phyloP scores from a whole-genome alignment of 1,140 invertebrate genomes.

The Varroa destructor region DNA sequence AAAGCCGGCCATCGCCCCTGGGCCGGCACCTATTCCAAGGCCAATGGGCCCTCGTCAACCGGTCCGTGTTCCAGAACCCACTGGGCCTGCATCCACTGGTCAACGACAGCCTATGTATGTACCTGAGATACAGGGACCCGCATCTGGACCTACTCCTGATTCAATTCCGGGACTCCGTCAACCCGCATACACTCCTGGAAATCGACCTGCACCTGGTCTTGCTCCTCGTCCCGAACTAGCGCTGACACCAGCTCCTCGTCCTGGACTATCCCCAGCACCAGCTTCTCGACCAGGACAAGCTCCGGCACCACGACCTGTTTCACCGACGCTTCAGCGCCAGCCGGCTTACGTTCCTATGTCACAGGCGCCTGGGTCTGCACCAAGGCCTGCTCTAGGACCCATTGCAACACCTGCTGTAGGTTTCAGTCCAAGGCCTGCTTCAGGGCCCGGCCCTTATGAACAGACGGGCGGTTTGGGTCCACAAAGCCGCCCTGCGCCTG shows the following conservation, averaged over 20 bases:
- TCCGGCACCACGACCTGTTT: not conserved
- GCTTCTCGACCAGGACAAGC: not conserved
- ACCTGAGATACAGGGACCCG: not conserved
- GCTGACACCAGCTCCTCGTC: not conserved
- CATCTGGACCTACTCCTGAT: not conserved
- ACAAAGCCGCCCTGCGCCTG: not conserved
- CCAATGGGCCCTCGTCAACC: too few species aligned
- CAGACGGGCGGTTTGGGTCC: not conserved
- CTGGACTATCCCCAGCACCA: not conserved
- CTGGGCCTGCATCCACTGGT: not conserved
- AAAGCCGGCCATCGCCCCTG: not conserved
- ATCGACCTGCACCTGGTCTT: not conserved
- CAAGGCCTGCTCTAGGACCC: not conserved
- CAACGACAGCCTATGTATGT: not conserved
- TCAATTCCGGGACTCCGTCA: not conserved
- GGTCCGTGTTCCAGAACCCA: too few species aligned
- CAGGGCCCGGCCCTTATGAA: not conserved
- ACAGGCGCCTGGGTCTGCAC: not conserved
- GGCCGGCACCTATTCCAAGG: not conserved
- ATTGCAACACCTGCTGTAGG: not conserved
- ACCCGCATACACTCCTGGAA: not conserved
- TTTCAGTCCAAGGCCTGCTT: not conserved
- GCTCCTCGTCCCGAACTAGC: not conserved
- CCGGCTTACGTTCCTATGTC: slow-evolving; percentile 2
- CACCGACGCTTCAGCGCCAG: not conserved